Evolutionary conservation across 1,140 invertebrate species (phyloP).

Genomic region (Sipha flava): DNA sequence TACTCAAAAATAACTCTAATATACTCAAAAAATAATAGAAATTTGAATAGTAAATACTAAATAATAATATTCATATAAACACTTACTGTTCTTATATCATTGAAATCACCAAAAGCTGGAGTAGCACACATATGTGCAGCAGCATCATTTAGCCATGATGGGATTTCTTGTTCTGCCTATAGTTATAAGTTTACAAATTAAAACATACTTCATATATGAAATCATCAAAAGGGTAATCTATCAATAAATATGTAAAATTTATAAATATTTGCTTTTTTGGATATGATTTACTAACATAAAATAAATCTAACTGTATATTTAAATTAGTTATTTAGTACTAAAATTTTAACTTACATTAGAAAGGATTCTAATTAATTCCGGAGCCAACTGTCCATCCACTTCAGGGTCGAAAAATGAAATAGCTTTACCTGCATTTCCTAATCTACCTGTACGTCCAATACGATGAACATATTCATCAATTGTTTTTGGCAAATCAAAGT

Average conservation of each 20-base stretch:
- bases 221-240: too few species aligned
- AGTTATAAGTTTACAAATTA: not conserved
- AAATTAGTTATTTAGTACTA: too few species aligned
- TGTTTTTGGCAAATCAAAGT: constrained; percentile 91
- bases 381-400: not conserved
- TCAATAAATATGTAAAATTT: too few species aligned
- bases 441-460: constrained; percentile 92
- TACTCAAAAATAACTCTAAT: not conserved
- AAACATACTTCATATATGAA: too few species aligned
- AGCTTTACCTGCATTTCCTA: constrained; percentile 60
- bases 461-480: constrained; percentile 97
- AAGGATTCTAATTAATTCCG: constrained; percentile 30
- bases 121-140: not conserved
- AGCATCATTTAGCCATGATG: constrained; percentile 3
- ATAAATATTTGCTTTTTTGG: too few species aligned
- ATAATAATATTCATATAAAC: not conserved
- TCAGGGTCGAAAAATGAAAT: constrained; percentile 33
- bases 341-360: constrained; percentile 19
- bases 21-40: not conserved
- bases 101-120: not conserved
- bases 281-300: too few species aligned
- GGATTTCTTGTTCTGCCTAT: constrained; percentile 29
- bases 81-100: constrained; percentile 14
- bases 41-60: not conserved
- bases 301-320: too few species aligned